Percentiles rank a stretch among this genome's conserved stretches.
These are phyloP conservation scores for Sula dactylatra DNA, from an alignment of 2,113 vertebrate species.

Conservation along the genomic window DNA sequence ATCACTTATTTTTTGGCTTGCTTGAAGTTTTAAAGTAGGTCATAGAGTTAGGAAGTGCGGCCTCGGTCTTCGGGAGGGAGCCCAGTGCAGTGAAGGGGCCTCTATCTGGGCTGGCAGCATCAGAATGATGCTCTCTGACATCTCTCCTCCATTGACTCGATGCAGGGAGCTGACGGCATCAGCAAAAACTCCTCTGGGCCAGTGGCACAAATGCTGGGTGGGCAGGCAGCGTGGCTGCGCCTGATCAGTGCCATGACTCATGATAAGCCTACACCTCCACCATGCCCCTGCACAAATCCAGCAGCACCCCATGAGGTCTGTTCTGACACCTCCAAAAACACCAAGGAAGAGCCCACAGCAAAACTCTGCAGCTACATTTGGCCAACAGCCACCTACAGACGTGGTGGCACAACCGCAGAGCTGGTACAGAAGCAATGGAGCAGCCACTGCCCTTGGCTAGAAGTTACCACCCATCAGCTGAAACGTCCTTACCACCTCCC, in stretches of 20 bases:
- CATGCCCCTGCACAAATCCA: fast-evolving
- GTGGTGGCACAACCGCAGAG: neutral
- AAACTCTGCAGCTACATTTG: neutral
- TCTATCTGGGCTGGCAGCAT: neutral
- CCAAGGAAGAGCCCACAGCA: neutral
- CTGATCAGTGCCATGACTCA: neutral
- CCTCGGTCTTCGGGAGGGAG: fast-evolving
- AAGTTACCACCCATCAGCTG: neutral
- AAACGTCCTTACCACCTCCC: neutral
- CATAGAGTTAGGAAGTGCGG: fast-evolving
- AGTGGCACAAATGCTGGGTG: neutral
- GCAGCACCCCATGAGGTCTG: neutral
- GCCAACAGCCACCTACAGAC: neutral
- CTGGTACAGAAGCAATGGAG: neutral
- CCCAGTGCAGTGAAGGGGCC: neutral
- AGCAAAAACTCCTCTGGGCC: neutral
- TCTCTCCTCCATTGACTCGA: neutral
- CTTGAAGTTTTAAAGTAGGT: slow-evolving; percentile 3
- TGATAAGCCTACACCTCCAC: neutral
- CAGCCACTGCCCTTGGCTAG: neutral
- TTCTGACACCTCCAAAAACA: neutral
- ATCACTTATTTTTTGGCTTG: slow-evolving; percentile 43
- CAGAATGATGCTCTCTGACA: neutral
- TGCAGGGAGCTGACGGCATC: fast-evolving
- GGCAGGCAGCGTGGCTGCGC: neutral